Evolutionary conservation across 2,113 vertebrate species (phyloP), one percentile per base, ranked within the genome.

Genomic region (Apeltes quadracus): DNA sequence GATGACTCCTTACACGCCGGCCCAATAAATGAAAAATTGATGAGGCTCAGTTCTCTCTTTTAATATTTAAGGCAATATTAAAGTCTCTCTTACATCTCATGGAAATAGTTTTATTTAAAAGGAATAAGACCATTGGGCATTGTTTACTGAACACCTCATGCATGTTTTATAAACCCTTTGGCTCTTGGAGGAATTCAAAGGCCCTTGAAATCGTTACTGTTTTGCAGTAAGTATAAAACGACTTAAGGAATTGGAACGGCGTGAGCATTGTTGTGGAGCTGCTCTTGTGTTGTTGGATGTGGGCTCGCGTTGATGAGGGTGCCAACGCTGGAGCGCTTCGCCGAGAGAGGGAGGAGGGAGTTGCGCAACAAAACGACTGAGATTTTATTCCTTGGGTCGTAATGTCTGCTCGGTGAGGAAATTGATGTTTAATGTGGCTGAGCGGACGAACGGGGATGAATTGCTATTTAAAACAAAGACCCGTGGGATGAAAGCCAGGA

Each of bases 11-110:
- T 91, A 89, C 93, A 91, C 86, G 83, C 90, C 84, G 92, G 93
- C 88, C 93, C 93, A 94, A 93, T 95, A 94, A 95, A 95, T 95
- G 93, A 95, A 95, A 95, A 93, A 95, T 95, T 93, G 92, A 95
- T 94, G 94, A 95, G 91, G 91, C 90, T 89, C 91, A 90, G 93
- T 93, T 93, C 94, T 93, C 90, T 92, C 93, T 93, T 94, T 94
- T 94, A 94, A 95, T 95, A 95, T 95, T 95, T 93, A 95, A 95
- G 93, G 94, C 93, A 93, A 93, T 95, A 94, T 95, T 95, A 94
- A 95, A 94, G 92, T 89, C 92, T 92, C 91, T 90, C 89, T 90
- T 91, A 89, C 90, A 89, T 91, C 90, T 88, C 91, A 90, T 90
- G 91, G 90, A 94, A 93, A 94, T 93, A 94, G 92, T 94, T 93